These are phyloP conservation scores for Tridacna crocea DNA, from an alignment of 2,888 invertebrate genomes.

Conservation along the genomic window DNA sequence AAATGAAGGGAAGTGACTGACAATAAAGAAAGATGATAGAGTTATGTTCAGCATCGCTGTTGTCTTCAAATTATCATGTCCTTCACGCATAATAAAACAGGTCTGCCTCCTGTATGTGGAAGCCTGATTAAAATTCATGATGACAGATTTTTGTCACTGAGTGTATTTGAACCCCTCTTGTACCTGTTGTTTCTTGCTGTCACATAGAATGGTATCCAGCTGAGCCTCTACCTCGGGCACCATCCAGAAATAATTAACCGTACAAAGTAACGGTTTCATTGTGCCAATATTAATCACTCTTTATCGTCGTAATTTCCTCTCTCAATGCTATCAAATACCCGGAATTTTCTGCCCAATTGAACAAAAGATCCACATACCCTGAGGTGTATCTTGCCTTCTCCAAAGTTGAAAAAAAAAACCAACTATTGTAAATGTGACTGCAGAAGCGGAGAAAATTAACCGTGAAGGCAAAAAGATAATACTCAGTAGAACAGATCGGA, in stretches of 20 bases:
- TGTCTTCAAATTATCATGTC: slow-evolving; percentile 18
- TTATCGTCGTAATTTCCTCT: slow-evolving; percentile 51
- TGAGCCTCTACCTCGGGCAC: slow-evolving; percentile 46
- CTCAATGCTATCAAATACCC: slow-evolving; percentile 58
- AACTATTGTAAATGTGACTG: neutral
- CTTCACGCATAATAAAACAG: slow-evolving; percentile 24
- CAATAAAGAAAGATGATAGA: slow-evolving; percentile 25
- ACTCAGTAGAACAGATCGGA: neutral
- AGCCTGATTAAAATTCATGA: slow-evolving; percentile 44
- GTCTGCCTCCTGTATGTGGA: slow-evolving; percentile 8
- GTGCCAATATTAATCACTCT: slow-evolving; percentile 50
- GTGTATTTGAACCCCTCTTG: slow-evolving; percentile 27
- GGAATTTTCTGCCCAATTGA: slow-evolving; percentile 51
- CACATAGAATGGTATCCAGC: slow-evolving; percentile 44
- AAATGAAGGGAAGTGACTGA: slow-evolving; percentile 27
- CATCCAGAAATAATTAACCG: slow-evolving; percentile 59
- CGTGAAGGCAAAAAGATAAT: neutral
- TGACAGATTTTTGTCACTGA: slow-evolving; percentile 49
- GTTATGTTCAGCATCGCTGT: slow-evolving; percentile 9
- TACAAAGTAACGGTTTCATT: slow-evolving; percentile 62
- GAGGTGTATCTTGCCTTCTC: slow-evolving; percentile 16
- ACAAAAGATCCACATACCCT: slow-evolving; percentile 55
- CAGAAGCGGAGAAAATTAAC: neutral
- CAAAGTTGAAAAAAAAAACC: neutral
- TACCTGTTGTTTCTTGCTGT: slow-evolving; percentile 58